A percentile compares a stretch with the other conserved stretches of the same genome.
Evolutionary conservation across 2,797 vertebrate species (phyloP).

Genomic region (Anguilla pacifica): DNA sequence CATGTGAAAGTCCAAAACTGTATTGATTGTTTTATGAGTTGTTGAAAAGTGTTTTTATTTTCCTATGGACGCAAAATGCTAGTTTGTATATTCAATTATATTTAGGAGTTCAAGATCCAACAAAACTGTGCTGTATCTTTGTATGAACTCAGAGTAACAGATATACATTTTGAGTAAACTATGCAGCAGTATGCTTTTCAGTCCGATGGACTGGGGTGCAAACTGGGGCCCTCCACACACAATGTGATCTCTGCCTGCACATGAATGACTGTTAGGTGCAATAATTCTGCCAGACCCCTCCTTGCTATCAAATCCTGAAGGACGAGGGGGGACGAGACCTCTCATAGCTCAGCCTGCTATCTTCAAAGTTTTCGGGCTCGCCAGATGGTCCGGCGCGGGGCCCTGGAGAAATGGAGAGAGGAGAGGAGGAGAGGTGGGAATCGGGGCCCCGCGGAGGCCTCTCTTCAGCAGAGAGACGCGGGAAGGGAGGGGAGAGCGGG

Average conservation of each 20-base stretch:
- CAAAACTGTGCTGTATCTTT: not conserved
- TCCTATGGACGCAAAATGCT: not conserved
- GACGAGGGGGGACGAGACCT: not conserved
- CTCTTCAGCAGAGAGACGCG: not conserved
- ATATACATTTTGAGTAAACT: not conserved
- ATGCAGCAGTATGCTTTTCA: not conserved
- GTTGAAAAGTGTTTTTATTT: not conserved
- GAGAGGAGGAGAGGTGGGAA: not conserved
- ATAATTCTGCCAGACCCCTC: not conserved
- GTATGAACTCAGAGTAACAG: not conserved
- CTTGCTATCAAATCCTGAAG: not conserved
- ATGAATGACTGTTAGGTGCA: not conserved
- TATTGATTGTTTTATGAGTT: not conserved
- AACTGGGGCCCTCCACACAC: not conserved
- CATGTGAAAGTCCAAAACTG: not conserved
- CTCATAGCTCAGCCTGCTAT: not conserved
- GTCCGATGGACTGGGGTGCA: not conserved
- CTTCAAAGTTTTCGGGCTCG: not conserved
- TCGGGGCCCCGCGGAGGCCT: not conserved
- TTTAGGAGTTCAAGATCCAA: not conserved
- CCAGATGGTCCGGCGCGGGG: conserved; percentile 9
- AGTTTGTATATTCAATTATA: not conserved
- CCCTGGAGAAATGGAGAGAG: not conserved
- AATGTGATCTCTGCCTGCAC: not conserved
- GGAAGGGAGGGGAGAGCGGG: conserved; percentile 18